Percentiles rank a stretch among this genome's conserved stretches.
Evolutionary conservation across 2,113 vertebrate genomes (phyloP).

Genomic region (Thalassarche chlororhynchos): DNA sequence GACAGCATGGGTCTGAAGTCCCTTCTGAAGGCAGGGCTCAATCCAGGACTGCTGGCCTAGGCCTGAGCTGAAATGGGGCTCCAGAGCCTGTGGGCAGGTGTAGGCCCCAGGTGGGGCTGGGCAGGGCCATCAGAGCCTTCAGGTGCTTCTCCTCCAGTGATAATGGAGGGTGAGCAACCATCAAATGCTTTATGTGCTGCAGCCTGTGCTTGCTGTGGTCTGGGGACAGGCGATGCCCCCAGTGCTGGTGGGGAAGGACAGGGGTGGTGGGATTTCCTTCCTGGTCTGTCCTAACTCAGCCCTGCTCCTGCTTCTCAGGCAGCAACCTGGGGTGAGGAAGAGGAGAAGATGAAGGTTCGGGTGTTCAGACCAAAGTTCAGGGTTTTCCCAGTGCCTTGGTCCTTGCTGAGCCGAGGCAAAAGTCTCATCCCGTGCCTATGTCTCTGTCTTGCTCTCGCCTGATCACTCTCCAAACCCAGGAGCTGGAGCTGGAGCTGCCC

Average conservation of each 20-base stretch:
- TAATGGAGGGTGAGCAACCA: background rate
- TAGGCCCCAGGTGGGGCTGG: background rate
- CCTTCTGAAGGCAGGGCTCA: background rate
- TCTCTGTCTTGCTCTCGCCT: background rate
- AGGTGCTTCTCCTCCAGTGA: background rate
- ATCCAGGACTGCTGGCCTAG: accelerated
- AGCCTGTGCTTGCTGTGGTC: background rate
- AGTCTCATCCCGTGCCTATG: background rate
- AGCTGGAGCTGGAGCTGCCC: background rate
- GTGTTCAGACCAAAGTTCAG: background rate
- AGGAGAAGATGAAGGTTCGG: background rate
- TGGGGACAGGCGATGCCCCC: background rate
- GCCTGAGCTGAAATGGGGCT: background rate
- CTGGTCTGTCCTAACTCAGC: background rate
- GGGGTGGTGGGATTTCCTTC: background rate
- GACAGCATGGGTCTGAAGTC: accelerated
- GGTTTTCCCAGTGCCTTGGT: background rate
- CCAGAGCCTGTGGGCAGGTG: accelerated
- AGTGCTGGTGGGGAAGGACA: background rate
- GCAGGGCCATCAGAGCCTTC: background rate
- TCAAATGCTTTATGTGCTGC: accelerated
- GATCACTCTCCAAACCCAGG: accelerated
- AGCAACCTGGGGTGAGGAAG: background rate
- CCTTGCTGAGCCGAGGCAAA: background rate
- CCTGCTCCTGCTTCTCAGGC: background rate